Conservation (phyloP, 2,113 vertebrate species). For the Lepus americanus region DNA sequence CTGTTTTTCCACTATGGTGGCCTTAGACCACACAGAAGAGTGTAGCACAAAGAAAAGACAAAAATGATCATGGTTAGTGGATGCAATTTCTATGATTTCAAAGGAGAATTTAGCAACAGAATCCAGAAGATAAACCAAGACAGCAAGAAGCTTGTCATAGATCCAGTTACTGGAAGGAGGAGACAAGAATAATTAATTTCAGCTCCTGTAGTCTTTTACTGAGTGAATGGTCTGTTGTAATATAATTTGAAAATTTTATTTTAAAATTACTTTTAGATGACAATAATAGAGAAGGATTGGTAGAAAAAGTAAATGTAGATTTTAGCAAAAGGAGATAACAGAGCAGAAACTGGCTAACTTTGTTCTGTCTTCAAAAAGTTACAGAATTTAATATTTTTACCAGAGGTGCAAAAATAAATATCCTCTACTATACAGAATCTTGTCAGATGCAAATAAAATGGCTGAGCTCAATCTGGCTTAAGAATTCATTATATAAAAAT, state of each 20-base stretch:
- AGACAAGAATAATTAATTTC: slow-evolving; percentile 31
- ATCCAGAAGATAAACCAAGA: not conserved
- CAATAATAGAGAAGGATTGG: not conserved
- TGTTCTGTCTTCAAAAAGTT: slow-evolving; percentile 20
- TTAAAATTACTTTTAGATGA: slow-evolving; percentile 34
- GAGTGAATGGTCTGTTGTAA: slow-evolving; percentile 12
- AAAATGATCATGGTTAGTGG: not conserved
- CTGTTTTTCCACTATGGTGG: not conserved
- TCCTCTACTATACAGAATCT: not conserved
- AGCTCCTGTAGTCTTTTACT: not conserved
- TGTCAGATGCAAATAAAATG: slow-evolving; percentile 24
- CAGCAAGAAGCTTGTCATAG: not conserved
- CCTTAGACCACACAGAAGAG: not conserved
- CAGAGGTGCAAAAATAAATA: not conserved
- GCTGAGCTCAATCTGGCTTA: not conserved
- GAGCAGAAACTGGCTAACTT: not conserved
- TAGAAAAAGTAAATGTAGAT: slow-evolving; percentile 27
- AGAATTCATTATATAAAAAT: slow-evolving; percentile 29
- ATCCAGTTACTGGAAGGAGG: not conserved
- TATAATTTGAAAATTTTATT: slow-evolving; percentile 39
- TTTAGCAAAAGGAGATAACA: slow-evolving; percentile 37
- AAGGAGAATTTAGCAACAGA: not conserved
- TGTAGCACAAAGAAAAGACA: not conserved
- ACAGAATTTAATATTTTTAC: slow-evolving; percentile 47
- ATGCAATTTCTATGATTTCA: not conserved